Conservation (phyloP, 2,113 vertebrate species). For the Festucalex cinctus region DNA sequence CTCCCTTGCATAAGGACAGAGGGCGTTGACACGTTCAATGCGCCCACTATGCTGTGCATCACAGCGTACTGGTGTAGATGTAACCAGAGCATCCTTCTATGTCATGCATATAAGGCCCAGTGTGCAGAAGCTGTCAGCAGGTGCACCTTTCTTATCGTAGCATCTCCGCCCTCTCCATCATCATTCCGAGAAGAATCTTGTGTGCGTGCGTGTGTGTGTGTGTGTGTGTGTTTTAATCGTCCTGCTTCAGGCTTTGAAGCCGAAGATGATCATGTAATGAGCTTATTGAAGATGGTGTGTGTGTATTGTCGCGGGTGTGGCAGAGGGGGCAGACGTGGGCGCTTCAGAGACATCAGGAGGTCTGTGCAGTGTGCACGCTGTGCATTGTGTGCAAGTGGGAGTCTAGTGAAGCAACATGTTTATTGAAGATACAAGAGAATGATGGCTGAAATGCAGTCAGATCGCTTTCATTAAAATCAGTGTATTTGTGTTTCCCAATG, state of each 20-base stretch:
- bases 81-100: slow-evolving; percentile 38
- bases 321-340: slow-evolving; percentile 59
- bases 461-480: neutral
- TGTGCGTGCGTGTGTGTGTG: slow-evolving; percentile 1
- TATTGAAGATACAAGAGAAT: neutral
- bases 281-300: slow-evolving; percentile 52
- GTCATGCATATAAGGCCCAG: slow-evolving; percentile 44
- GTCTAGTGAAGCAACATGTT: neutral
- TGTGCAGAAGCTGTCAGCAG: slow-evolving; percentile 44
- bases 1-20: slow-evolving; percentile 34
- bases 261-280: slow-evolving; percentile 31
- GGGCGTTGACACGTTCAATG: slow-evolving; percentile 54
- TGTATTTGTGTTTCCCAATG: neutral
- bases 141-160: slow-evolving; percentile 33
- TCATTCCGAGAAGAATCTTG: neutral
- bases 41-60: slow-evolving; percentile 42
- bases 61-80: slow-evolving; percentile 28
- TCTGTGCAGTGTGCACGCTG: neutral
- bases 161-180: neutral
- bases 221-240: slow-evolving; percentile 10
- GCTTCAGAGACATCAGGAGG: slow-evolving; percentile 4
- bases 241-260: slow-evolving; percentile 49
- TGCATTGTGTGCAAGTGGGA: slow-evolving; percentile 15
- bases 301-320: slow-evolving; percentile 71
- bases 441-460: neutral